These are phyloP conservation scores for Oxyteleia sp. DNA, from an alignment of 2,888 invertebrate species.

Conservation along the genomic window DNA sequence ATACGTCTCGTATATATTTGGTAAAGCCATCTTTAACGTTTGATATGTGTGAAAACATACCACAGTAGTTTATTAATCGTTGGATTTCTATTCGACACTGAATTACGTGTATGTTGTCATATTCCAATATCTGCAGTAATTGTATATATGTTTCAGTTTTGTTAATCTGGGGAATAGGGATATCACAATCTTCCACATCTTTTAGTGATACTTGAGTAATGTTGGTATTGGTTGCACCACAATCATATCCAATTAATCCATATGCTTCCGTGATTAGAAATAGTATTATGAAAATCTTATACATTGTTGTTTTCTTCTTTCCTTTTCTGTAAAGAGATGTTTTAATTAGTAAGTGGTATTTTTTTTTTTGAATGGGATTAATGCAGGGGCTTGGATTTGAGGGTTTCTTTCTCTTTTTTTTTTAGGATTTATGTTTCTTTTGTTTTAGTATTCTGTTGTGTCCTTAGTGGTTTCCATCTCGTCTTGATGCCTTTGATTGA, in stretches of 20 bases:
- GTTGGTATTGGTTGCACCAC: background rate
- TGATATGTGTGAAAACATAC: slow-evolving; percentile 59
- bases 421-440: no score
- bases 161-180: background rate
- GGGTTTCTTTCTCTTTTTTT: no score
- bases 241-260: background rate
- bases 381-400: no score
- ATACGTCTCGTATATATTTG: slow-evolving; percentile 42
- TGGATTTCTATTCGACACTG: background rate
- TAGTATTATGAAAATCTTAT: no score
- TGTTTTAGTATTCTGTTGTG: no score
- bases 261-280: no score
- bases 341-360: no score
- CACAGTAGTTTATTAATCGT: slow-evolving; percentile 28
- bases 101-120: background rate
- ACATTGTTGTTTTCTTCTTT: no score
- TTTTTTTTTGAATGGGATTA: no score
- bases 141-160: background rate
- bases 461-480: no score
- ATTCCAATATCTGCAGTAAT: background rate
- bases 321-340: no score
- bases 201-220: background rate
- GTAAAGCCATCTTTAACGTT: slow-evolving; percentile 32
- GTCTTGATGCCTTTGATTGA: no score
- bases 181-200: background rate